Evolutionary conservation across 2,797 vertebrate genomes (phyloP).

Genomic region (Melanotaenia pygmaea): DNA sequence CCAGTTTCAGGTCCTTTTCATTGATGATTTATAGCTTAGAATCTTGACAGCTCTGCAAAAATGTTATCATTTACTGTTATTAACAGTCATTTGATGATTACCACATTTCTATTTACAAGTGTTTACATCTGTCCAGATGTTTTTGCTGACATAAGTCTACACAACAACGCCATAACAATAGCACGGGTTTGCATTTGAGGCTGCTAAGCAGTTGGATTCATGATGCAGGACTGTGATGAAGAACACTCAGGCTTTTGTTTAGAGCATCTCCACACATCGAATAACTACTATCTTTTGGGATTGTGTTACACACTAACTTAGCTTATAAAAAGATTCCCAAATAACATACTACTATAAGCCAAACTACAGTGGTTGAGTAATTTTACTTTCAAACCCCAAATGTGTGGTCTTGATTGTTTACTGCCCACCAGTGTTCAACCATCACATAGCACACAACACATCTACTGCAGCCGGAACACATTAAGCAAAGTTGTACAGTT

Average conservation of each 20-base stretch:
- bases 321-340: background rate
- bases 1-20: conserved; percentile 4
- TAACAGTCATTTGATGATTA: conserved; percentile 25
- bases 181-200: conserved; percentile 22
- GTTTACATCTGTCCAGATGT: conserved; percentile 41
- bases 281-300: background rate
- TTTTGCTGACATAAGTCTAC: conserved; percentile 34
- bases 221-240: conserved; percentile 9
- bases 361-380: background rate
- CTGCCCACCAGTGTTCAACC: background rate
- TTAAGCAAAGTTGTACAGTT: background rate
- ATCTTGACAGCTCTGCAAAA: conserved; percentile 2
- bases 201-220: conserved; percentile 24
- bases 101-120: conserved; percentile 2
- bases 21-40: background rate
- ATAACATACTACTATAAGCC: background rate
- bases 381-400: conserved; percentile 14
- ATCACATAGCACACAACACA: conserved; percentile 2
- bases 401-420: conserved; percentile 10
- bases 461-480: conserved; percentile 8
- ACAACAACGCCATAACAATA: conserved; percentile 32
- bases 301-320: background rate
- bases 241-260: conserved; percentile 1
- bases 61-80: background rate
- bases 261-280: background rate